Evolutionary conservation across 1,140 invertebrate genomes (phyloP), one percentile per base, ranked within the genome.

Genomic region (Trichogramma pretiosum): DNA sequence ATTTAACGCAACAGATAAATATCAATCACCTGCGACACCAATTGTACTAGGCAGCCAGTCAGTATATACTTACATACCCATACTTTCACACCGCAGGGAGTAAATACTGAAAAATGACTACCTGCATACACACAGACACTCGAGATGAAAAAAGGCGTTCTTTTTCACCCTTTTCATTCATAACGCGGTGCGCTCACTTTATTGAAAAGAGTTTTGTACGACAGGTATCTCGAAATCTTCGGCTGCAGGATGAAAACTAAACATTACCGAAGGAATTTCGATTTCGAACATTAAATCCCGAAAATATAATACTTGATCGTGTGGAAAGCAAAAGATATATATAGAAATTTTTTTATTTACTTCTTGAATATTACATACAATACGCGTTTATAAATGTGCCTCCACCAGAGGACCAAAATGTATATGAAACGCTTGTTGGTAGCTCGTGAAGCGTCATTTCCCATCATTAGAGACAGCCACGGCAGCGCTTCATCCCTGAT

Each of bases 401-500:
- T 26, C 16, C 17, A 9, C 5, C 19, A 35, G 24, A 39, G 45
- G 18, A 16, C 18, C 2, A 52, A 47, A 45, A 60, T 61, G 60
- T 60, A 61, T 61, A 55, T n/a, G n/a, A 57, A 60, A n/a, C n/a
- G 50, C 49, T 48, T 37, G 56, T 62, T 57, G 48, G 35, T 54
- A 43, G 34, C 53, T 60, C 52, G 54, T 59, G 57, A 64, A 64
- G 62, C 61, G 61, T 62, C 60, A 61, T 62, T 64, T 64, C 60
- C 63, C 62, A 63, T 65, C 62, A 63, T 64, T 65, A 65, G 59
- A 59, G 50, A 19, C 1, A 13, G 5, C 23, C 23, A 13, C 14
- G 7, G n/a, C 52, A 44, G 40, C 46, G 48, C 53, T 48, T 53
- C 32, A 30, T 44, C 36, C 42, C 48, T 46, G 48, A 48, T n/a